Conservation (phyloP, 2,888 invertebrate species). For the Erebia aethiops region DNA sequence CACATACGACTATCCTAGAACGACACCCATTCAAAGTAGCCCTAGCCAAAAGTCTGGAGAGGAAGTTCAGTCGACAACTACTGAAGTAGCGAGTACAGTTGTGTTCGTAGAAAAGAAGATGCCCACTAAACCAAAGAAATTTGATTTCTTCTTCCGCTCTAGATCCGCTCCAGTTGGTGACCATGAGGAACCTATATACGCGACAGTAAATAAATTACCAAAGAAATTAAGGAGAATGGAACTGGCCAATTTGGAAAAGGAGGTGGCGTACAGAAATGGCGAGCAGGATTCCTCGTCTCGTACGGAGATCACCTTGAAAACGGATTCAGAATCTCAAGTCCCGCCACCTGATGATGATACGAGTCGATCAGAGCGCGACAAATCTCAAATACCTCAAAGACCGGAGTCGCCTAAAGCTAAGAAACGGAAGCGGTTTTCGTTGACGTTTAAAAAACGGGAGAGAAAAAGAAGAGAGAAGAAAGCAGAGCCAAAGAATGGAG, state of each 20-base stretch:
- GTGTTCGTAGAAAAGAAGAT: conserved; percentile 78
- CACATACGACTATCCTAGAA: conserved; percentile 77
- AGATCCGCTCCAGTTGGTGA: conserved; percentile 80
- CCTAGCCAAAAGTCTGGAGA: conserved; percentile 66
- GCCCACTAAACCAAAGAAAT: conserved; percentile 74
- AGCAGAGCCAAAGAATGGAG: conserved; percentile 66
- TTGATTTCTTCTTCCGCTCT: conserved; percentile 77
- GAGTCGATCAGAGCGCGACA: conserved; percentile 74
- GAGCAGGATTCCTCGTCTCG: conserved; percentile 72
- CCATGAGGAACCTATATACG: conserved; percentile 78
- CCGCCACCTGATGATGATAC: conserved; percentile 75
- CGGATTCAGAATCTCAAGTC: conserved; percentile 70
- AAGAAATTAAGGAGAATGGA: conserved; percentile 77
- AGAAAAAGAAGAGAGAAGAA: conserved; percentile 75
- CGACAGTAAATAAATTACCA: conserved; percentile 78
- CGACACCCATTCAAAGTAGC: conserved; percentile 63
- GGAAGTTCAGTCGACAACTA: conserved; percentile 68
- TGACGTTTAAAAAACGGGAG: conserved; percentile 76
- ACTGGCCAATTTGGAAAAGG: conserved; percentile 75
- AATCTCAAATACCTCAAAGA: conserved; percentile 66
- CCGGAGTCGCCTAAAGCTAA: conserved; percentile 76
- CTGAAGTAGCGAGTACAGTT: conserved; percentile 79
- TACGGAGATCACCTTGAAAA: conserved; percentile 71
- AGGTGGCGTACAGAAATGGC: conserved; percentile 72
- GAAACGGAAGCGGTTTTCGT: conserved; percentile 74